Conservation (phyloP, 2,113 vertebrate genomes). For the Falco punctatus region DNA sequence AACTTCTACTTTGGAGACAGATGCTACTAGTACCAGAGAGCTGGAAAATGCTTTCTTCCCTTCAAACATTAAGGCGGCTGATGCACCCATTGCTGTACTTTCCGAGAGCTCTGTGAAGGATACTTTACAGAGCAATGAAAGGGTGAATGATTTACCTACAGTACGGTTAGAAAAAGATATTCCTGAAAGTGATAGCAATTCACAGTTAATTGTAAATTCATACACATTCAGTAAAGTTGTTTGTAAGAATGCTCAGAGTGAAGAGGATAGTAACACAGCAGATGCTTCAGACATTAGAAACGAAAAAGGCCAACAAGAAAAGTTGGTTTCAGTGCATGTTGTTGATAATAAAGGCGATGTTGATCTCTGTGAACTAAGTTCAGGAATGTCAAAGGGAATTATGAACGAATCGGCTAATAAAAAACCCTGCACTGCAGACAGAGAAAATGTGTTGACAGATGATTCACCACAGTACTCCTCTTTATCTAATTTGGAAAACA, state of each 20-base stretch:
- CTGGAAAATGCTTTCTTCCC: slow-evolving; percentile 58
- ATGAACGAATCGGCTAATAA: slow-evolving; percentile 49
- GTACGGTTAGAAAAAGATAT: slow-evolving; percentile 58
- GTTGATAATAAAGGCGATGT: slow-evolving; percentile 64
- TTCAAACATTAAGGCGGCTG: slow-evolving; percentile 49
- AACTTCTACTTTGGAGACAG: slow-evolving; percentile 46
- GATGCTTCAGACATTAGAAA: slow-evolving; percentile 65
- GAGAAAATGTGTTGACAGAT: slow-evolving; percentile 44
- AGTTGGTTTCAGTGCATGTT: slow-evolving; percentile 46
- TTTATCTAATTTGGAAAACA: slow-evolving; percentile 60
- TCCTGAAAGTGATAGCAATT: slow-evolving; percentile 38
- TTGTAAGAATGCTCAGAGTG: slow-evolving; percentile 54
- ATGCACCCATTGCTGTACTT: slow-evolving; percentile 28
- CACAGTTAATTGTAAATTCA: slow-evolving; percentile 26
- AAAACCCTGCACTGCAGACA: slow-evolving; percentile 47
- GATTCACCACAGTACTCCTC: slow-evolving; percentile 60
- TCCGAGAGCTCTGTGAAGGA: slow-evolving; percentile 61
- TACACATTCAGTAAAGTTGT: slow-evolving; percentile 32
- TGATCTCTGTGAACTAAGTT: slow-evolving; percentile 61
- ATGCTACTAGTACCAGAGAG: slow-evolving; percentile 53
- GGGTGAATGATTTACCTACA: not conserved
- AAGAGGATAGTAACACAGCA: slow-evolving; percentile 49
- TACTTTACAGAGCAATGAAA: slow-evolving; percentile 61
- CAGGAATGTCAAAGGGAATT: slow-evolving; percentile 65
- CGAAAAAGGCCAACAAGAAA: slow-evolving; percentile 65